Evolutionary conservation across 2,797 vertebrate species (phyloP).

Genomic region (Salmo trutta): DNA sequence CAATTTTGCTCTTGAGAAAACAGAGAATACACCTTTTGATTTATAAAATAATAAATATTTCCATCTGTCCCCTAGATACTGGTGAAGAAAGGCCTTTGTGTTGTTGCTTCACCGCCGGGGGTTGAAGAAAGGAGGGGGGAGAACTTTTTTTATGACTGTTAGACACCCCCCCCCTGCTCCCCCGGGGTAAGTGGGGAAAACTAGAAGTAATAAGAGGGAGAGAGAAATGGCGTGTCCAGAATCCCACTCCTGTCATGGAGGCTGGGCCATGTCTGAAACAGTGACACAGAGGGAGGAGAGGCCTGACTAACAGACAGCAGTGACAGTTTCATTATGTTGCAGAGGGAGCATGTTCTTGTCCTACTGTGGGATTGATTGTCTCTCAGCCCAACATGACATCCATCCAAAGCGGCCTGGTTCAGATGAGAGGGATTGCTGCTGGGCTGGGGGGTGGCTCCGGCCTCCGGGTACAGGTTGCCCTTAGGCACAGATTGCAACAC

Average conservation of each 20-base stretch:
- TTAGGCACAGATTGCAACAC: background rate
- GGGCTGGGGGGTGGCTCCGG: background rate
- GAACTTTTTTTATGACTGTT: background rate
- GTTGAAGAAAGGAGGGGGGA: slow-evolving; percentile 33
- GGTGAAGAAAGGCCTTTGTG: slow-evolving; percentile 65
- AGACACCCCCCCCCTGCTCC: slow-evolving; percentile 24
- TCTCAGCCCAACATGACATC: background rate
- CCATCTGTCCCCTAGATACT: slow-evolving; percentile 62
- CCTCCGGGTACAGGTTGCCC: background rate
- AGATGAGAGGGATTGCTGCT: background rate
- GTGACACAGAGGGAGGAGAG: too few relatives aligned
- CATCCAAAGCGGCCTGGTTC: background rate
- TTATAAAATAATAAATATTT: slow-evolving; percentile 78
- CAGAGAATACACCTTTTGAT: slow-evolving; percentile 75
- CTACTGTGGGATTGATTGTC: background rate
- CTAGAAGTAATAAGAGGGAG: background rate
- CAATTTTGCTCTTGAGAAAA: slow-evolving; percentile 42
- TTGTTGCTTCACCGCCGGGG: slow-evolving; percentile 64
- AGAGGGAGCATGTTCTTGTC: too few relatives aligned
- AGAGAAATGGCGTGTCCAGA: background rate
- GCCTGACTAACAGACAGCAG: too few relatives aligned
- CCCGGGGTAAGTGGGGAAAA: background rate
- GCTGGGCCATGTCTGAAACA: background rate
- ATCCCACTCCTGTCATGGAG: background rate
- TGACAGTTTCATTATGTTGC: too few relatives aligned